Evolutionary conservation across 2,888 invertebrate species (phyloP), one percentile per base, ranked within the genome.

Genomic region (Hedychridium roseum): DNA sequence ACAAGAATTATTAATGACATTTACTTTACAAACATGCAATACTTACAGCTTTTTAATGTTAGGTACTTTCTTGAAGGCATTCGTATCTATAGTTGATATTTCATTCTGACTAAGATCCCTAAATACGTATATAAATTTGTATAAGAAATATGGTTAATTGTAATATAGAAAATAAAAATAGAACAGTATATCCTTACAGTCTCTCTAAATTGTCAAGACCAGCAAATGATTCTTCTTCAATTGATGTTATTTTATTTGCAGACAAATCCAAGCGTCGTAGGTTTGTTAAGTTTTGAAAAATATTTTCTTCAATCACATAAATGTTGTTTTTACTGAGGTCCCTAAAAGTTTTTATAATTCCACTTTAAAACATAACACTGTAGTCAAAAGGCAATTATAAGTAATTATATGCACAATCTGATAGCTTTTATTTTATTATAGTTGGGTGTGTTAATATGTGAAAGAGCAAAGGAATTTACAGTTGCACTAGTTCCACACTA

Each of bases 51-150:
- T 82, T 76, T 91, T 88, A n/a, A 92, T 80, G 49, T 86, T 86
- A 9, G 87, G 85, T 66, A 90, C 84, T 73, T 88, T 88, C 59
- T 82, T 84, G 74, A 95, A 93, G 40, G 91, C 88, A 67, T 88
- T 86, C 2, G 86, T 85, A 62, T 89, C 86, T 65, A 94, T 86
- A 12, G 83, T 79, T 32, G 85, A 84, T 70, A 94, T 88, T 63
- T 87, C 85, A 76, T 94, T 94, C 70, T 86, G 87, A 72, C 90
- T 91, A 40, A 94, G 81, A 79, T 94, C 91, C 68, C 91, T 90
- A 77, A 68, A 46, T 39, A 45, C 12, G 39, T 28, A 26, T 7
- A 30, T 15, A 26, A 14, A 27, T 7, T 2, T 21, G n/a, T n/a
- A 12, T 30, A 12, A 20, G 9, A 17, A 17, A 35, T 15, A 38